Base-by-base conservation (phyloP, 2,888 invertebrate species). In the Cistogaster globosa region DNA sequence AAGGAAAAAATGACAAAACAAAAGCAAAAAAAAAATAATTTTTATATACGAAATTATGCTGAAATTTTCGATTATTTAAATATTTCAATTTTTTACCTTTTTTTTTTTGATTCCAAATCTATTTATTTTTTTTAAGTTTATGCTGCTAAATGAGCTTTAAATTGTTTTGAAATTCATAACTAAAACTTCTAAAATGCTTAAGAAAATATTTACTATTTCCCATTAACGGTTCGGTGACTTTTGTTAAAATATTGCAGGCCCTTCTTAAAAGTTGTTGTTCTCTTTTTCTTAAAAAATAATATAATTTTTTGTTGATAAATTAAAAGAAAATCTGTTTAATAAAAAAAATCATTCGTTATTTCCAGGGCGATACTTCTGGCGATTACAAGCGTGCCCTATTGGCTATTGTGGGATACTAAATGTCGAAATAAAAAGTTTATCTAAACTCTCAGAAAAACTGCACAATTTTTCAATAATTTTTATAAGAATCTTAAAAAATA, bases 341-440 rank as follows among this genome's bases (percentile, higher is more conserved):
- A 86, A 87, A 87, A 87, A 86, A 88, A 86, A 74, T 78, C 79
- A 86, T 89, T 90, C 89, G 88, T 89, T 87, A 89, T 89, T 92
- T 96, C 91, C 95, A 97, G 97, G 97, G 95, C 91, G 98, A 98
- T 94, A 97, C 97, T 88, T 97, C 97, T 91, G 98, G 98, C 90
- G 97, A 98, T 94, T 98, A 98, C 95, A 97, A 96, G 94, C 96
- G 96, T 94, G 95, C 97, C 91, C 95, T 98, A 92, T 95, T 98
- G 93, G 96, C 97, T 90, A 94, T 98, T 93, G 95, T 97, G 93
- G 96, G 92, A 92, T 90, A 88, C 90, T 92, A 92, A 90, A 80
- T 53, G 42, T 67, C 22, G 18, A 18, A 53, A 18, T 26, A 26
- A 57, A 45, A 69, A 32, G 32, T 20, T 53, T 16, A 51, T 9